Evolutionary conservation across 2,797 vertebrate genomes (phyloP), one percentile per base, ranked within the genome.

Genomic region (Acanthiza pusilla): DNA sequence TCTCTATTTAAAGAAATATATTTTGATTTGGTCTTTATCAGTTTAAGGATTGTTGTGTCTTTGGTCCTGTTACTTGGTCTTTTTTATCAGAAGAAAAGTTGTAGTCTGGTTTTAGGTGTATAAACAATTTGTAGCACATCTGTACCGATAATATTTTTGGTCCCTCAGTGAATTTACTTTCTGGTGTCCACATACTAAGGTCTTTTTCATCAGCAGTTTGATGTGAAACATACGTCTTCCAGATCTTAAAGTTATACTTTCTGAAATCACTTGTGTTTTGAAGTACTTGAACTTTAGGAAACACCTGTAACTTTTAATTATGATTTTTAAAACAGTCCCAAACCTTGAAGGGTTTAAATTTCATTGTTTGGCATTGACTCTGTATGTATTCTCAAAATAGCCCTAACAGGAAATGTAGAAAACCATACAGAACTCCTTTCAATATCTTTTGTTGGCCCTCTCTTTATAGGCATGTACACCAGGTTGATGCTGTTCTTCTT

Each of bases 401-500:
- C 45, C 6, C 1, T 85, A 27, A 23, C 13, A 23, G 20, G 17
- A 18, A 43, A 19, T 38, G 1, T 1, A 3, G 50, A 40, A 34
- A 38, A 34, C 13, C 16, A 22, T 38, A 18, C 11, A 57, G 25
- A 77, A 7, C n/a, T 81, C 17, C 32, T 47, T 67, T 80, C 34
- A 66, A 13, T 23, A 29, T 5, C 72, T 73, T 81, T 21, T 66
- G 8, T 88, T 91, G 12, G 47, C 43, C 50, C 3, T 93, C 40
- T 97, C 70, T 60, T 95, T 88, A 7, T 88, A 99, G 99, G 89
- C 98, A 99, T 53, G 99, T 99, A 60, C 99, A 99, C 95, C 99
- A 99, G 96, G 98, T 99, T 4, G 99, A 99, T 54, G 99, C 99
- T 5, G 99, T 99, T 63, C 98, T 99, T 29, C 98, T 99, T 58